Conservation (phyloP, 2,888 invertebrate genomes). For the Hymenopus coronatus region DNA sequence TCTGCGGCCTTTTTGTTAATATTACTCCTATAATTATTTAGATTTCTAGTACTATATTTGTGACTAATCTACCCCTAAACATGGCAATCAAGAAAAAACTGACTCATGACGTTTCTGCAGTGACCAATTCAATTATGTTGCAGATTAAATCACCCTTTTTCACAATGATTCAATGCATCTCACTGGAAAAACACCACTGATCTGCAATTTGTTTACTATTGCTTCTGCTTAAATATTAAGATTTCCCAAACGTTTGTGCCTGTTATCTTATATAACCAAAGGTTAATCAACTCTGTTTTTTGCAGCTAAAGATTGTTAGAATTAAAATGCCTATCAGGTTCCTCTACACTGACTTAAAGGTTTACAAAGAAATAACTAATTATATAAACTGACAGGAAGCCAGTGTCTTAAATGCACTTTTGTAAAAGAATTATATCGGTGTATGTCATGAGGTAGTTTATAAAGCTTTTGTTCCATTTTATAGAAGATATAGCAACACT, state of each 20-base stretch:
- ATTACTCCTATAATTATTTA: no score
- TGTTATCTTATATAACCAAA: background rate
- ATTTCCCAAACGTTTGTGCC: background rate
- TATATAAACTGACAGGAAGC: background rate
- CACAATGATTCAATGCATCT: background rate
- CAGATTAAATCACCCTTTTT: no score
- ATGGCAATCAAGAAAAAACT: no score
- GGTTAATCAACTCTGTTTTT: background rate
- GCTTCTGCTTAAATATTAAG: background rate
- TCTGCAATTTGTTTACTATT: background rate
- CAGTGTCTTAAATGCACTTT: background rate
- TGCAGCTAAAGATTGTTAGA: background rate
- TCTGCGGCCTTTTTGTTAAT: no score
- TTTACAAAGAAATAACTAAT: background rate
- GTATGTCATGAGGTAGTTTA: background rate
- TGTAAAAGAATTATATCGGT: background rate
- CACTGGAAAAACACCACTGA: background rate
- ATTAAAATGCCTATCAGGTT: background rate
- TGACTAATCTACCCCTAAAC: no score
- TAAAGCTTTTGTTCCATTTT: background rate
- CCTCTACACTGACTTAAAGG: background rate
- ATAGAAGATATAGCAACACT: background rate
- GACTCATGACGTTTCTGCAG: no score
- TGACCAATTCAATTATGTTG: no score
- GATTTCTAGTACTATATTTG: no score